phyloP scores from a whole-genome alignment of 2,797 vertebrate species.

The Tadarida brasiliensis region DNA sequence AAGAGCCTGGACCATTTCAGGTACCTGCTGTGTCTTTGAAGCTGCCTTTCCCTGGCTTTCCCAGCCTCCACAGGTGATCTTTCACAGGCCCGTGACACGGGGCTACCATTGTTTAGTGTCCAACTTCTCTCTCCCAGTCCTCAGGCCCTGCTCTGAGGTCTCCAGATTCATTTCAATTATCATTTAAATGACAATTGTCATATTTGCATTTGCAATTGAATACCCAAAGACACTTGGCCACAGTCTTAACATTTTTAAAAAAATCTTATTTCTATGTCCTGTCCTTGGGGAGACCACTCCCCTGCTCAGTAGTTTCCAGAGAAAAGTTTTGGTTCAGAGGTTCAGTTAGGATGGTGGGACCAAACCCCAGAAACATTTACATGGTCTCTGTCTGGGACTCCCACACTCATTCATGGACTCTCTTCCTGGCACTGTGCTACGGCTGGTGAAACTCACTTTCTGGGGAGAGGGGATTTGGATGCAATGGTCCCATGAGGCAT shows the following conservation, averaged over 20 bases:
- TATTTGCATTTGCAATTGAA: conserved; percentile 25
- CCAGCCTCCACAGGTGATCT: background rate
- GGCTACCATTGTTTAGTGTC: background rate
- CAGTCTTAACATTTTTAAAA: background rate
- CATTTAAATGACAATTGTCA: background rate
- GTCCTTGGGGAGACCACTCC: background rate
- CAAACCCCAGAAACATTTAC: background rate
- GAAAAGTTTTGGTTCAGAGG: background rate
- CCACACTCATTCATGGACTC: rapidly evolving
- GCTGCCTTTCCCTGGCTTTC: background rate
- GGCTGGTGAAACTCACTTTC: background rate
- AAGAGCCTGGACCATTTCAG: background rate
- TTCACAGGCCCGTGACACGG: background rate
- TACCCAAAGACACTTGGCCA: background rate
- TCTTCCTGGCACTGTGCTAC: background rate
- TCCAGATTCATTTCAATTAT: background rate
- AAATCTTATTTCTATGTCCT: background rate
- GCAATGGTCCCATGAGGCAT: background rate
- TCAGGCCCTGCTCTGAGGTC: background rate
- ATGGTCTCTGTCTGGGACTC: background rate
- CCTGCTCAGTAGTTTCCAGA: background rate
- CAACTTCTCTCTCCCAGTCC: background rate
- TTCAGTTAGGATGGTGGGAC: background rate
- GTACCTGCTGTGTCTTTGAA: background rate
- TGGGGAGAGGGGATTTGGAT: background rate